A percentile compares a stretch with the other conserved stretches of the same genome.
These are phyloP conservation scores for Sebastes hubbsi DNA, from an alignment of 2,797 vertebrate species.

Conservation along the genomic window DNA sequence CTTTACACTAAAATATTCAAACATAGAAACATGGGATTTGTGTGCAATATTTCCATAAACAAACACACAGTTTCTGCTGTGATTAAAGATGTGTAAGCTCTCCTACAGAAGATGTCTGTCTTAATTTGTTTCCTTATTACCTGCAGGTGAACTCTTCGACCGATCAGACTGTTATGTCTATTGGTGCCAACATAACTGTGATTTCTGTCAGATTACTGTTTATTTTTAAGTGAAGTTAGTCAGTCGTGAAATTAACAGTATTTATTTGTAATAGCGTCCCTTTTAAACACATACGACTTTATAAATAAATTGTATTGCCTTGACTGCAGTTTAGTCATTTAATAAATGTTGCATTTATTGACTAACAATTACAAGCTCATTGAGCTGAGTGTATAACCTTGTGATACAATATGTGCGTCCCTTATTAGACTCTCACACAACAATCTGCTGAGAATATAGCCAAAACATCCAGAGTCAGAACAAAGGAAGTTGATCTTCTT, in stretches of 20 bases:
- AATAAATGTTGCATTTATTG: constrained; percentile 8
- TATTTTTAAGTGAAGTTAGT: background rate
- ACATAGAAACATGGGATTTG: background rate
- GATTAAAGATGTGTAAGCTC: background rate
- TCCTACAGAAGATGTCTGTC: background rate
- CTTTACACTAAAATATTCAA: background rate
- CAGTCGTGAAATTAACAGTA: background rate
- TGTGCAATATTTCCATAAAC: background rate
- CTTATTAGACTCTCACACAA: background rate
- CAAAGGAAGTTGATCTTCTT: background rate
- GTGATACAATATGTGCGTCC: background rate
- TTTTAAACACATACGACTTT: background rate
- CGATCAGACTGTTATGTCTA: background rate
- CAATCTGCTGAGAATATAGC: background rate
- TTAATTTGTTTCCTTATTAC: background rate
- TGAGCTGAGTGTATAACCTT: constrained; percentile 7
- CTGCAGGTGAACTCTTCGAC: background rate
- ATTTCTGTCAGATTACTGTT: background rate
- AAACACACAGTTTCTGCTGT: background rate
- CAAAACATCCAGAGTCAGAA: background rate
- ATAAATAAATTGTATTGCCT: background rate
- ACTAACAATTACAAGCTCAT: constrained; percentile 8
- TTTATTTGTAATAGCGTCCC: background rate
- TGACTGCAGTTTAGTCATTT: constrained; percentile 7
- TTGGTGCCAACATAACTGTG: background rate